phyloP scores from a whole-genome alignment of 2,113 vertebrate species.

The Microtus richardsoni region DNA sequence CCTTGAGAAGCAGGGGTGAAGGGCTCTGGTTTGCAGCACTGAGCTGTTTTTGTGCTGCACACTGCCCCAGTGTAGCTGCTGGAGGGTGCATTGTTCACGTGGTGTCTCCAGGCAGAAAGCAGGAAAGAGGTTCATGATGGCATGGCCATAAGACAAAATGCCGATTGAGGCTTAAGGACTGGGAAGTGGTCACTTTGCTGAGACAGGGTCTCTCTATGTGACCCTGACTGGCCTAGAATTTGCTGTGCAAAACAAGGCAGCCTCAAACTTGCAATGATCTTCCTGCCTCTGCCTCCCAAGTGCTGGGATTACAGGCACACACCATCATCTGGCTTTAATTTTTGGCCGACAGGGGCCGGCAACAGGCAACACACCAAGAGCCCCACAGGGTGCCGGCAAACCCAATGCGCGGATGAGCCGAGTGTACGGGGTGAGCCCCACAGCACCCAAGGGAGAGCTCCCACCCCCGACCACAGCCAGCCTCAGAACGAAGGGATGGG shows the following conservation, averaged over 20 bases:
- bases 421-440: too few relatives aligned
- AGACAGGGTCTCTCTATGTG: background rate
- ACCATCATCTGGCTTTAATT: background rate
- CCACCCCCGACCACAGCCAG: too few relatives aligned
- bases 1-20: rapidly evolving
- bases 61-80: rapidly evolving
- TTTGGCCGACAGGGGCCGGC: background rate
- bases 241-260: background rate
- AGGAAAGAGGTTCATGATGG: rapidly evolving
- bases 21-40: rapidly evolving
- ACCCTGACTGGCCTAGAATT: background rate
- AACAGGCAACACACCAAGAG: too few relatives aligned
- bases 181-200: background rate
- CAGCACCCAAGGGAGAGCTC: too few relatives aligned
- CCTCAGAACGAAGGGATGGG: too few relatives aligned
- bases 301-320: background rate
- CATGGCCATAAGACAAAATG: background rate
- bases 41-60: rapidly evolving
- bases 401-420: too few relatives aligned
- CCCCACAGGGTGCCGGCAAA: too few relatives aligned
- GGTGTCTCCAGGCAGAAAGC: rapidly evolving
- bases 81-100: rapidly evolving
- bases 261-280: background rate
- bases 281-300: background rate
- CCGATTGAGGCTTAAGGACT: rapidly evolving